These are phyloP conservation scores for Uloborus diversus DNA, from an alignment of 1,140 invertebrate genomes.

Conservation along the genomic window DNA sequence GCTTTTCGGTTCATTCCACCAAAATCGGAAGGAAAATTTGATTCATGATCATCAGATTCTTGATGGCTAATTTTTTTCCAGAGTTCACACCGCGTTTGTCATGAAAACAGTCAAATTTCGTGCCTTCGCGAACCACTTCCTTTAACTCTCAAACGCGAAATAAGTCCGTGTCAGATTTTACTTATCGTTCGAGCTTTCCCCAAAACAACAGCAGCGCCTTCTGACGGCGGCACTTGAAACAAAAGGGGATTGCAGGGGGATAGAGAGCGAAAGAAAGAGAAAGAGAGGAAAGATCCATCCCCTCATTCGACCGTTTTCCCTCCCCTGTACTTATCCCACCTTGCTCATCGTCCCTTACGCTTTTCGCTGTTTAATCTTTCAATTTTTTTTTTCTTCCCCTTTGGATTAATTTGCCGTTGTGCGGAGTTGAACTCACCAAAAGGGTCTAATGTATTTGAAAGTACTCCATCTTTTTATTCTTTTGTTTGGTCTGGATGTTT, in stretches of 20 bases:
- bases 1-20: too few species aligned
- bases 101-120: too few species aligned
- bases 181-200: neutral
- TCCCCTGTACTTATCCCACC: constrained; percentile 4
- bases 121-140: too few species aligned
- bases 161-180: constrained; percentile 29
- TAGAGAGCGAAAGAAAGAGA: constrained; percentile 9
- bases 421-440: neutral
- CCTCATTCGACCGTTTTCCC: neutral
- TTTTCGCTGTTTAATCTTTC: constrained; percentile 22
- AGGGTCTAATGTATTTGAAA: constrained; percentile 21
- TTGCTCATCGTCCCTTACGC: neutral
- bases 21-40: too few species aligned
- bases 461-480: constrained; percentile 10
- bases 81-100: too few species aligned
- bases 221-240: constrained; percentile 36
- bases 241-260: constrained; percentile 21
- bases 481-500: too few species aligned
- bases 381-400: constrained; percentile 10
- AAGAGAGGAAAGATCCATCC: neutral
- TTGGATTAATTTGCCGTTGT: neutral
- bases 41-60: too few species aligned
- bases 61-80: too few species aligned
- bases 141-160: constrained; percentile 20
- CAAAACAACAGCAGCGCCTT: constrained; percentile 7